Base-by-base conservation (phyloP, 1,140 invertebrate genomes). In the Oncopodura yosiiana region DNA sequence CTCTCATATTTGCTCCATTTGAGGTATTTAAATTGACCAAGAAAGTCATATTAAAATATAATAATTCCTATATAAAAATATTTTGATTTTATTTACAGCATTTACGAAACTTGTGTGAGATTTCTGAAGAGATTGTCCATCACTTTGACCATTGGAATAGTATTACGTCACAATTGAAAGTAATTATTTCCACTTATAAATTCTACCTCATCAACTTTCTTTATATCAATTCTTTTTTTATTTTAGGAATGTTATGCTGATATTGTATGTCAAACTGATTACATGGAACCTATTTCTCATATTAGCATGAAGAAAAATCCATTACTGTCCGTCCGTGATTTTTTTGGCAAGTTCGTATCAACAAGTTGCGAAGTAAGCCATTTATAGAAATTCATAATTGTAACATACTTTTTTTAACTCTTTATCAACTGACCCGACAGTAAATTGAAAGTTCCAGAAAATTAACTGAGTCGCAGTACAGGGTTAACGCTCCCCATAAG, bases 231-330 rank as follows among this genome's bases (percentile, higher is more conserved):
- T 26, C 41, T 34, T 16, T 41, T 49, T 29, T 6, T 26, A 18
- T 48, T 43, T 12, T 29, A 62, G 60, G 61, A 63, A 27, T 63
- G 57, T 36, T 63, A 63, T 26, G 61, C 57, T 2, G 54, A 63
- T 41, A 57, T 63, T 43, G 58, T 63, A 1, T 56, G 55, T 14
- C 36, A 57, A 24, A 63, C 57, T 3, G 61, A 63, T 36, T 64
- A 42, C 56, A 64, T 61, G 62, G 58, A 64, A 43, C 62, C 58
- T n/a, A 64, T 61, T 39, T 60, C 62, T 8, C 58, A 64, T 39
- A 23, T 60, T 2, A 64, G 56, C 29, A 64, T 64, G 58, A 60
- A 60, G 48, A 61, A 64, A 37, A 48, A 60, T 34, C 62, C 62
- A 11, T 42, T 64, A 11, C 36, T 64, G 18, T 60, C 62, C 56